Percentiles rank a stretch among this genome's conserved stretches.
Conservation (phyloP, 2,113 vertebrate genomes). For the Chitala chitala region DNA sequence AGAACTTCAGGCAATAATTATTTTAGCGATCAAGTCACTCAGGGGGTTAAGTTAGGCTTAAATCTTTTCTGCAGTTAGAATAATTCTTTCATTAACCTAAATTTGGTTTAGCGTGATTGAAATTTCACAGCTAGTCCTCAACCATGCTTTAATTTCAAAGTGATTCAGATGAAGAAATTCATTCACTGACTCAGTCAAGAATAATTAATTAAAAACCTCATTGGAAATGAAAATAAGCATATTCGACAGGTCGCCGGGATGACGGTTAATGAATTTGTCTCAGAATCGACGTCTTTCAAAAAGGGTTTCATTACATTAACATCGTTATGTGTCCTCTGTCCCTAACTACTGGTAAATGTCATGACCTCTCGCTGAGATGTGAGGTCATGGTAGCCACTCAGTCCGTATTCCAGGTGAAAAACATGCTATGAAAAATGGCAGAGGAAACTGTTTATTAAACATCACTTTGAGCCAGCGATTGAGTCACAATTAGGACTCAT, state of each 20-base stretch:
- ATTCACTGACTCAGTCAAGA: background rate
- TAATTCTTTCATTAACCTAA: background rate
- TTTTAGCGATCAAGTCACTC: background rate
- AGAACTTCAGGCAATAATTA: background rate
- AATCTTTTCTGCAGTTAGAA: background rate
- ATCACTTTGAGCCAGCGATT: too few relatives aligned
- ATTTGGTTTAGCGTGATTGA: background rate
- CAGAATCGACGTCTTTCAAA: constrained; percentile 2
- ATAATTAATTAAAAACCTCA: constrained; percentile 6
- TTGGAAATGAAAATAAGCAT: background rate
- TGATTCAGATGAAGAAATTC: background rate
- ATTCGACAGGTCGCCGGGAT: too few relatives aligned
- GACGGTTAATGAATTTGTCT: too few relatives aligned
- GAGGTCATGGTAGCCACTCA: too few relatives aligned
- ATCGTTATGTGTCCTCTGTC: too few relatives aligned
- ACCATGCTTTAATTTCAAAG: background rate
- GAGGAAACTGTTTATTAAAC: too few relatives aligned
- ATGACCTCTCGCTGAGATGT: too few relatives aligned
- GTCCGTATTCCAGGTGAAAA: too few relatives aligned
- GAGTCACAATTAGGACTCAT: too few relatives aligned
- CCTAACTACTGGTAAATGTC: too few relatives aligned
- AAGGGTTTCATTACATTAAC: too few relatives aligned
- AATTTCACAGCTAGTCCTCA: background rate
- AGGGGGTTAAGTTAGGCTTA: background rate
- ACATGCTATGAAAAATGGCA: too few relatives aligned